These are phyloP conservation scores for Drosophila ogumai DNA, from an alignment of 1,140 invertebrate genomes.

Conservation along the genomic window DNA sequence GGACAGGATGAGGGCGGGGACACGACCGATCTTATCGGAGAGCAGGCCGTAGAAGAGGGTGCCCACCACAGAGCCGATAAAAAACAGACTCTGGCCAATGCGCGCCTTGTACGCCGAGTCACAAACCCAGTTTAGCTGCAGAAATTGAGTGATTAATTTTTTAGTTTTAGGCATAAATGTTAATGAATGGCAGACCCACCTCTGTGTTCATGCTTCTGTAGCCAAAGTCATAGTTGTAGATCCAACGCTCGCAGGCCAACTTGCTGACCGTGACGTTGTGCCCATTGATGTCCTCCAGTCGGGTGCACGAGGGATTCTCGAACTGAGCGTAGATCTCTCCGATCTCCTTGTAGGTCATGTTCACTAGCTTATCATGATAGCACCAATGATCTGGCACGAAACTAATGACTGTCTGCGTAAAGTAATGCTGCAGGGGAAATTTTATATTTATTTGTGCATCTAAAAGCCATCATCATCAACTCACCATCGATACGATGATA, in stretches of 20 bases:
- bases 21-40: slow-evolving; percentile 87
- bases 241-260: slow-evolving; percentile 85
- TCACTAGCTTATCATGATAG: slow-evolving; percentile 80
- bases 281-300: slow-evolving; percentile 59
- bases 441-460: not conserved
- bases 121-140: slow-evolving; percentile 88
- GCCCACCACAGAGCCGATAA: slow-evolving; percentile 87
- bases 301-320: slow-evolving; percentile 74
- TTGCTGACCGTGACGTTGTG: slow-evolving; percentile 66
- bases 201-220: slow-evolving; percentile 87
- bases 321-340: slow-evolving; percentile 74
- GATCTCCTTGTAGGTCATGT: slow-evolving; percentile 81
- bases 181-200: slow-evolving; percentile 71
- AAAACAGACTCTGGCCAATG: slow-evolving; percentile 88
- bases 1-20: slow-evolving; percentile 86
- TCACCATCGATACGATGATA: slow-evolving; percentile 86
- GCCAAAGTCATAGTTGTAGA: slow-evolving; percentile 86
- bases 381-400: slow-evolving; percentile 85
- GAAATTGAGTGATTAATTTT: not conserved
- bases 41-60: slow-evolving; percentile 87
- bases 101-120: slow-evolving; percentile 87
- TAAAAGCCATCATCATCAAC: not conserved
- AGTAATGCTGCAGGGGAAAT: slow-evolving; percentile 84
- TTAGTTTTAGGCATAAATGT: not conserved
- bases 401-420: slow-evolving; percentile 87